Conservation (phyloP, 1,140 invertebrate genomes). For the Drosophila setifemur region DNA sequence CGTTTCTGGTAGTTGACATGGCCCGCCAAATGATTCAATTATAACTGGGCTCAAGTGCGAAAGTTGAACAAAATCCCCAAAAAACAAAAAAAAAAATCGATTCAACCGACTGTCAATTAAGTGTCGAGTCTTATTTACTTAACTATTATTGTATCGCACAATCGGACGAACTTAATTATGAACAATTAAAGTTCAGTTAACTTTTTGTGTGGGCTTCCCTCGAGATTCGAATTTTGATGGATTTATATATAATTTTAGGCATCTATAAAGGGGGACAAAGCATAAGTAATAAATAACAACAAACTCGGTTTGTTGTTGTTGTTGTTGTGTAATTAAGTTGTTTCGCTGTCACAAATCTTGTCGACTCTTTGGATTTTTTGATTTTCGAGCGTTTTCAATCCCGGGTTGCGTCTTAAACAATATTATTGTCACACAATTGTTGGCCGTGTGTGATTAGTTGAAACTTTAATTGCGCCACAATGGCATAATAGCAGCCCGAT, state of each 20-base stretch:
- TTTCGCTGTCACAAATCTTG: slow-evolving; percentile 66
- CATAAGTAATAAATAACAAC: slow-evolving; percentile 41
- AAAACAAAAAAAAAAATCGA: neutral
- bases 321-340: slow-evolving; percentile 77
- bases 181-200: slow-evolving; percentile 78
- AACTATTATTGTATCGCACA: slow-evolving; percentile 55
- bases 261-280: slow-evolving; percentile 20
- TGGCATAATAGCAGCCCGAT: slow-evolving; percentile 57
- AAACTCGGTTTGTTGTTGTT: slow-evolving; percentile 1
- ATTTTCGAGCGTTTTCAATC: neutral
- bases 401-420: slow-evolving; percentile 19
- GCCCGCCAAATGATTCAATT: slow-evolving; percentile 64
- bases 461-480: slow-evolving; percentile 73
- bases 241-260: slow-evolving; percentile 61
- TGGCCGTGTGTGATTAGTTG: slow-evolving; percentile 73
- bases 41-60: slow-evolving; percentile 67
- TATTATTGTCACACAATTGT: slow-evolving; percentile 75
- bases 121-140: slow-evolving; percentile 63
- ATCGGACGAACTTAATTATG: slow-evolving; percentile 75
- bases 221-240: slow-evolving; percentile 7
- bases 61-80: slow-evolving; percentile 53
- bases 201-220: slow-evolving; percentile 45
- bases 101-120: slow-evolving; percentile 66
- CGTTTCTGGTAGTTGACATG: slow-evolving; percentile 40
- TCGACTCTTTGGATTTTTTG: slow-evolving; percentile 30